Percentiles rank a stretch among this genome's conserved stretches.
These are phyloP conservation scores for Distichodus sexfasciatus DNA, from an alignment of 2,797 vertebrate species.

Conservation along the genomic window DNA sequence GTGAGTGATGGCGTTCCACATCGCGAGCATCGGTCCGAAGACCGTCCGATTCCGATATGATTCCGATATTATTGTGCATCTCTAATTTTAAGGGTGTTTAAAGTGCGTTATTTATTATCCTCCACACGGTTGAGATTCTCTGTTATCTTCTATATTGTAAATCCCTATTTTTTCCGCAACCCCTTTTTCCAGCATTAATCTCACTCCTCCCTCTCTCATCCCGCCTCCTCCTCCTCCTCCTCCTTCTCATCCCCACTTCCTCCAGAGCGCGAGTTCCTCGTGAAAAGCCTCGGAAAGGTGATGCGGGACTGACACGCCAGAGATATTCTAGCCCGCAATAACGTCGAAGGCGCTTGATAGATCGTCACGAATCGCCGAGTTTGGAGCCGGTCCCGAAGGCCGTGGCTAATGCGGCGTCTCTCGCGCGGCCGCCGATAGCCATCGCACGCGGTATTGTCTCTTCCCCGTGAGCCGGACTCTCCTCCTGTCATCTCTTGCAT, in stretches of 20 bases:
- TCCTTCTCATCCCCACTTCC: no score
- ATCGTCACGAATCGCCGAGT: constrained; percentile 19
- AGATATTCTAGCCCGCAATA: constrained; percentile 31
- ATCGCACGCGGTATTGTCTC: constrained; percentile 32
- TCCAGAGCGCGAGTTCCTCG: neutral
- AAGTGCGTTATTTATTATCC: no score
- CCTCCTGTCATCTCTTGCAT: constrained; percentile 42
- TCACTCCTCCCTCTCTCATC: neutral
- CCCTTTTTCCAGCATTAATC: neutral
- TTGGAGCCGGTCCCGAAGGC: neutral
- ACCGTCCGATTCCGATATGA: no score
- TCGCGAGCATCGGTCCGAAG: no score
- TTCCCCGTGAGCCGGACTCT: constrained; percentile 6
- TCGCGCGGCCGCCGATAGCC: constrained; percentile 26
- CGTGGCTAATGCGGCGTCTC: no score
- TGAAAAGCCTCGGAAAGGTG: constrained; percentile 11
- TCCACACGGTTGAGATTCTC: neutral
- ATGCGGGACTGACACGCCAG: neutral
- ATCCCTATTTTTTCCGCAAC: neutral
- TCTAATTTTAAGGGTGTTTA: no score
- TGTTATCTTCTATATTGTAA: neutral
- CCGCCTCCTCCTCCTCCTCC: neutral
- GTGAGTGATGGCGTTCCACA: no score
- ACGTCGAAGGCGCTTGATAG: constrained; percentile 19
- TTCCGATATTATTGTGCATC: no score